Conservation (phyloP, 2,888 invertebrate genomes). For the Himalopsyche kuldschensis region DNA sequence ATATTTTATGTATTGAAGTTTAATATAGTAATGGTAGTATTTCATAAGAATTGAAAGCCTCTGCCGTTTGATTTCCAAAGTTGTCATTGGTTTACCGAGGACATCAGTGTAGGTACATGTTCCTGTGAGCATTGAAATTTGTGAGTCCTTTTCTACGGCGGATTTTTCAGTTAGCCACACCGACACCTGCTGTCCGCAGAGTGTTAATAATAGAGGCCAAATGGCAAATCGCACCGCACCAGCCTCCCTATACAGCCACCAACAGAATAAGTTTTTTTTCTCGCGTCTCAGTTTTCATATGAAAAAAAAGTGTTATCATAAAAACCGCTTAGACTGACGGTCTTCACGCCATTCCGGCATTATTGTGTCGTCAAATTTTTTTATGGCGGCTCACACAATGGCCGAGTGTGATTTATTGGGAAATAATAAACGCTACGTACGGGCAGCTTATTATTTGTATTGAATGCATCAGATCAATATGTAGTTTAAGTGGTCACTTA, state of each 20-base stretch:
- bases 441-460: not conserved
- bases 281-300: not conserved
- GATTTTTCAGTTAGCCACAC: conserved; percentile 10
- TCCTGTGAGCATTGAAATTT: not conserved
- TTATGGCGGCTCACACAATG: not conserved
- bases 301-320: not conserved
- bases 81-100: not conserved
- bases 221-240: not conserved
- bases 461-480: not conserved
- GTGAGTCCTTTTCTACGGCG: conserved; percentile 4
- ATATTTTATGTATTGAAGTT: too few relatives aligned
- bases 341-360: not conserved
- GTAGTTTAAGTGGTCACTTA: not conserved
- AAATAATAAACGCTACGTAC: not conserved
- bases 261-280: not conserved
- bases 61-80: not conserved
- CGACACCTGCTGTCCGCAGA: conserved; percentile 7
- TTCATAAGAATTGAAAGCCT: not conserved
- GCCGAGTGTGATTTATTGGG: not conserved
- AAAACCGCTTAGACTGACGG: not conserved
- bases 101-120: not conserved
- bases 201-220: conserved; percentile 12
- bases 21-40: too few relatives aligned
- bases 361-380: not conserved
- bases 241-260: not conserved